Base-by-base conservation (phyloP, 2,113 vertebrate species). In the Nesospiza acunhae region DNA sequence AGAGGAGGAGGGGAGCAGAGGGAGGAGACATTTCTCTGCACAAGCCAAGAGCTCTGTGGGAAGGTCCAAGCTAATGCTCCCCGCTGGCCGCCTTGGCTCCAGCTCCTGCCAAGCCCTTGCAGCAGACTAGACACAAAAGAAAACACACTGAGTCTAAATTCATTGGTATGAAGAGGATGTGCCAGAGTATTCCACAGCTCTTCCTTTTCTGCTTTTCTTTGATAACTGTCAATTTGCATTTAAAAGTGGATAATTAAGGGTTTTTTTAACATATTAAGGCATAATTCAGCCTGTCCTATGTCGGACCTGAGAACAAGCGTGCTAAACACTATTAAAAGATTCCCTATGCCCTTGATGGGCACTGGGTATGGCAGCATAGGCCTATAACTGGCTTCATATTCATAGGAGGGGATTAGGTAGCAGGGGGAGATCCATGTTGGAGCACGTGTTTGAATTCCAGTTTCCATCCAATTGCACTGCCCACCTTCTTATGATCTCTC, bases 41-140 rank as follows among this genome's bases (percentile, higher is more conserved):
- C 79, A 68, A 89, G 95, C 96, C 96, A 97, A 82, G 69, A 93
- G 90, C 95, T 96, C 89, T 96, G 95, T 94, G 95, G 93, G 91
- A 95, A 92, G 93, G 95, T 93, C 91, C 79, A 9, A 89, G 60
- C 94, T 70, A 59, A 89, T 93, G 93, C 93, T 96, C 95, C 93
- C 91, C 86, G 60, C 97, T 87, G 94, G 95, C 94, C 41, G 62
- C 84, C 67, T 94, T 93, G 67, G 93, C 93, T 59, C 30, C 4
- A 11, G 55, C 72, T 74, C 17, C 10, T 21, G 95, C 96, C 96
- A 97, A 97, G 76, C 94, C 79, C 83, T 97, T 94, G 91, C 95
- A 93, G 95, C 97, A 97, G 94, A 90, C 84, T 85, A 95, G 46
- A 93, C 92, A 82, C 92, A 91, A 83, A 97, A 91, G 93, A 96